Evolutionary conservation across 1,140 invertebrate genomes (phyloP), one percentile per base, ranked within the genome.

Genomic region (Aphidius ervi): DNA sequence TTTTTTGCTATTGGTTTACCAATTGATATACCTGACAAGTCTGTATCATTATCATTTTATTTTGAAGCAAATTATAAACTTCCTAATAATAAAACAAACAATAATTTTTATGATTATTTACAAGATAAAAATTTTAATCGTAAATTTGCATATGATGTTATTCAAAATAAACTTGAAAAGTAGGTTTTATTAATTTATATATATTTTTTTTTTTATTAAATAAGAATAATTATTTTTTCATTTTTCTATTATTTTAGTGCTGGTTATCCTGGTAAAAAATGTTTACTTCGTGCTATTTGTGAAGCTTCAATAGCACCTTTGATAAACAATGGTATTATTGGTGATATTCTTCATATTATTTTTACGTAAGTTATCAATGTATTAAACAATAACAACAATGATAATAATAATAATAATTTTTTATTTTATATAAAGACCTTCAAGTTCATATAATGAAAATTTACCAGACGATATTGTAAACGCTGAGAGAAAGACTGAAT

Each of bases 61-160:
- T 78, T 81, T 55, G 78, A 81, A 56, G 78, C 77, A 6, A 80
- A 80, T 71, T 81, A 81, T 47, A 50, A 7, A 5, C 53, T 80
- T 4, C 78, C 78, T 0, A 50, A 61, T 16, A 58, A 67, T 42
- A 69, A 67, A 60, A 74, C 67, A 43, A 60, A 63, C 2, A 68
- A 52, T 56, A 58, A 71, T 42, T 67, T 59, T 46, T 48, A 63
- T 52, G 67, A 71, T 2, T 67, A 68, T 41, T 61, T 66, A 5
- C 40, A 45, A 10, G 70, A 68, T n/a, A 67, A 74, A 39, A 70
- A 64, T 45, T 31, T 80, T 2, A 68, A 70, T 58, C 68, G 78
- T 40, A 68, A 65, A 49, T 56, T 77, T 46, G 60, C 70, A 23
- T 80, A 80, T 39, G 64, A 72, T 1, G 46, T 76, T 59, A 20